Evolutionary conservation across 1,140 invertebrate genomes (phyloP).

Genomic region (Nymphalis io): DNA sequence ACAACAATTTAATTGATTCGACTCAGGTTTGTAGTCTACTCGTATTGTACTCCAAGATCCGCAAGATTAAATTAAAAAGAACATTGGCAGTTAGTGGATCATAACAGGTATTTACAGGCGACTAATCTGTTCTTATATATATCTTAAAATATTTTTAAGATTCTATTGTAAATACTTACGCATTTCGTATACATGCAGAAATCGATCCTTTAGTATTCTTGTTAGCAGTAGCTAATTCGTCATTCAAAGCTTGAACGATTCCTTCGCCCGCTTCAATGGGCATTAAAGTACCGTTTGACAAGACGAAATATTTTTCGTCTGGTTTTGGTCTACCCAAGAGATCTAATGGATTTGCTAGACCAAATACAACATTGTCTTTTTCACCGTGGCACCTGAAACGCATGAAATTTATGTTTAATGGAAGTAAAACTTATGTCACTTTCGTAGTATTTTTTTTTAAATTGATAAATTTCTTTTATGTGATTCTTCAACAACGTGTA

Average conservation of each 20-base stretch:
- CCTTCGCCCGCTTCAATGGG: slow-evolving; percentile 39
- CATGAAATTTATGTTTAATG: neutral
- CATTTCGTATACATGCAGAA: slow-evolving; percentile 54
- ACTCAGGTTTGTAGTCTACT: too few species aligned
- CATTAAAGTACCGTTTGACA: slow-evolving; percentile 59
- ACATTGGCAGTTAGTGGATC: too few species aligned
- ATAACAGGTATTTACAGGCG: too few species aligned
- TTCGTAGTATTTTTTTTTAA: neutral
- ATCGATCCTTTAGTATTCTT: slow-evolving; percentile 58
- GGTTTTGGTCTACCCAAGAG: slow-evolving; percentile 72
- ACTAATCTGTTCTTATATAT: neutral
- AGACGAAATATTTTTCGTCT: slow-evolving; percentile 54
- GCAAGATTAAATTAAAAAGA: too few species aligned
- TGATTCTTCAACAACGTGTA: too few species aligned
- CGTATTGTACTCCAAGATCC: too few species aligned
- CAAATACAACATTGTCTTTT: slow-evolving; percentile 85
- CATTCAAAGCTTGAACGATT: slow-evolving; percentile 45
- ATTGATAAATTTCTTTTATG: too few species aligned
- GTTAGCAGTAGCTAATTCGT: slow-evolving; percentile 55
- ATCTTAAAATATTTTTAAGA: neutral
- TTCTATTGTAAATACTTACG: slow-evolving; percentile 55
- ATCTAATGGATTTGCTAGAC: slow-evolving; percentile 82
- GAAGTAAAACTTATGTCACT: neutral
- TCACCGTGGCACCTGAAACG: slow-evolving; percentile 87
- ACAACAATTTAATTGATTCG: too few species aligned